Evolutionary conservation across 2,113 vertebrate species (phyloP).

Genomic region (Spheniscus mendiculus): DNA sequence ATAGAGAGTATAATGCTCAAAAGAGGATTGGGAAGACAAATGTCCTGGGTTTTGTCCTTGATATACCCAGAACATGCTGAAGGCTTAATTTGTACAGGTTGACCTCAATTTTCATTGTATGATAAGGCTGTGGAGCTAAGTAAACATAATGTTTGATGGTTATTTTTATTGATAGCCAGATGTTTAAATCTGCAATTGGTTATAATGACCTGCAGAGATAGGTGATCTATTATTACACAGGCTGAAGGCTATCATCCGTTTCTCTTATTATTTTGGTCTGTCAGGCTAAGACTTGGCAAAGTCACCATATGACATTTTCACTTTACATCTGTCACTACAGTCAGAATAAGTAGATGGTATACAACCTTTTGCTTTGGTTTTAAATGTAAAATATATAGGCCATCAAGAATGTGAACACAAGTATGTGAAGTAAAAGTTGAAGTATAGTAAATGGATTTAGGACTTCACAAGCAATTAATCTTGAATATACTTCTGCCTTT

Average conservation of each 20-base stretch:
- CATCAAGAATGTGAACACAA: neutral
- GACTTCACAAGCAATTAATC: neutral
- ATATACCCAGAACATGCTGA: neutral
- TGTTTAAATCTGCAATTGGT: neutral
- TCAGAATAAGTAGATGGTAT: neutral
- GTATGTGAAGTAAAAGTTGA: neutral
- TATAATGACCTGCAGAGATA: neutral
- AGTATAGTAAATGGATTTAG: neutral
- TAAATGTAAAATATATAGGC: neutral
- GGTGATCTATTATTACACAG: neutral
- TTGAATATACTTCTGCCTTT: neutral
- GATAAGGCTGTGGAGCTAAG: neutral
- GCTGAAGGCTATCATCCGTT: neutral
- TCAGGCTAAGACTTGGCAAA: neutral
- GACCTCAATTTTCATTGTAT: neutral
- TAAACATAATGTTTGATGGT: neutral
- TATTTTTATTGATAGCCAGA: constrained; percentile 7
- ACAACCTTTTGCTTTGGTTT: neutral
- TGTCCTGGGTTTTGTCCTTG: neutral
- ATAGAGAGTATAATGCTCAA: neutral
- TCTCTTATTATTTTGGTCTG: neutral
- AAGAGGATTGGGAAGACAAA: neutral
- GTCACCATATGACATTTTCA: neutral
- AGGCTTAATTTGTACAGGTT: neutral
- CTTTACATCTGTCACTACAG: neutral